Base-by-base conservation (phyloP, 2,113 vertebrate species). In the Coracopsis vasa region DNA sequence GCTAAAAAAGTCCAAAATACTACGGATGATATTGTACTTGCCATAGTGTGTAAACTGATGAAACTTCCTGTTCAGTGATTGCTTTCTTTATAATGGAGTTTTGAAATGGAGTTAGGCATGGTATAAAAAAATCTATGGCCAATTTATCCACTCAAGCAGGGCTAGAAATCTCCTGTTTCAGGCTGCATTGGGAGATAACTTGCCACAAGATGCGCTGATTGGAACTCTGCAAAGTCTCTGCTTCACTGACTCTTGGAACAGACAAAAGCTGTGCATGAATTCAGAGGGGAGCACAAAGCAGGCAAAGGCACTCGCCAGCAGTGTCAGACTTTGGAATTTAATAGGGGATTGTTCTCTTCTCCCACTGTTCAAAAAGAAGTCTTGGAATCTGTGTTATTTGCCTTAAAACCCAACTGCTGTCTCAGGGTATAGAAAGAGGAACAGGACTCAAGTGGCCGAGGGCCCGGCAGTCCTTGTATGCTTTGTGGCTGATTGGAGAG, bases 211-310 rank as follows among this genome's bases (percentile, higher is more conserved):
- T 47, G 79, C 24, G 18, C 83, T 97, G 93, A 91, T 92, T 96
- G 80, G 91, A 97, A 94, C 61, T 94, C 92, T 92, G 95, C 1
- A 1, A 51, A 89, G 48, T 81, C 23, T 93, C 80, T 88, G 97
- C 95, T 96, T 95, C 96, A 92, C 51, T 80, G 91, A 83, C 66
- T 97, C 77, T 48, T 96, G 82, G 80, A 96, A 89, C 7, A 37
- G 58, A 35, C 54, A 73, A 61, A 86, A 80, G 69, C 91, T 69
- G 56, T 41, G 51, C 11, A 5, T 61, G 47, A 50, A 50, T 80
- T 93, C 93, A 54, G 80, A 45, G 16, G 95, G 77, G 89, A 97
- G 73, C 31, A 64, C 53, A 65, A 83, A 92, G 78, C 18, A 64
- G 80, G 56, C 39, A 62, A 77, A 80, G 17, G 9, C 88, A 69